Evolutionary conservation across 2,113 vertebrate species (phyloP).

Genomic region (Perca schrenkii): DNA sequence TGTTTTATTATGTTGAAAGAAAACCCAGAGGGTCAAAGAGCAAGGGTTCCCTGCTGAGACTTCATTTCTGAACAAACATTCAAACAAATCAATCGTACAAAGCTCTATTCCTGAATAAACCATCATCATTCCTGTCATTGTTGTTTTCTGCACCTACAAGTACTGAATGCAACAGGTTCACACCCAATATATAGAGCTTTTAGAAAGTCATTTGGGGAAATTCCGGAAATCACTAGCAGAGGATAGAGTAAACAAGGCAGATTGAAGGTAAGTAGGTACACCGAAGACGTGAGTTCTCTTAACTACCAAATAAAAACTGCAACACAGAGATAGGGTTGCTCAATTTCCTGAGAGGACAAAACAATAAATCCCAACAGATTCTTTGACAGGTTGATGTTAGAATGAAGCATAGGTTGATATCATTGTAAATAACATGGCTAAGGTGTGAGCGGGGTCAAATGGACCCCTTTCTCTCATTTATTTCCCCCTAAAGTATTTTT

Average conservation of each 20-base stretch:
- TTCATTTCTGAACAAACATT: slow-evolving; percentile 4
- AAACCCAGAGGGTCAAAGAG: background rate
- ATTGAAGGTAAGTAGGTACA: slow-evolving; percentile 19
- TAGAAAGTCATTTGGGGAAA: slow-evolving; percentile 3
- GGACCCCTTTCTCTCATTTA: too few species aligned
- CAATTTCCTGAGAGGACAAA: background rate
- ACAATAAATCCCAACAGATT: background rate
- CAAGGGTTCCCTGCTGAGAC: background rate
- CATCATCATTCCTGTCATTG: background rate
- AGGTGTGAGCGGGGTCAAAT: too few species aligned
- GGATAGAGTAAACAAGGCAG: slow-evolving; percentile 15
- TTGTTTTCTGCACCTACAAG: slow-evolving; percentile 5
- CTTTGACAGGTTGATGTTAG: background rate
- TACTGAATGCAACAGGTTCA: background rate
- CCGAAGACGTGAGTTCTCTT: background rate
- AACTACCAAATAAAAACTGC: slow-evolving; percentile 20
- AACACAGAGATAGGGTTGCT: background rate
- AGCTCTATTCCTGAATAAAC: slow-evolving; percentile 1
- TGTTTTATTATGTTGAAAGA: background rate
- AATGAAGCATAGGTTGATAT: background rate
- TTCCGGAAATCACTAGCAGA: slow-evolving; percentile 14
- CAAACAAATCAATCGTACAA: slow-evolving; percentile 10
- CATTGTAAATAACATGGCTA: background rate
- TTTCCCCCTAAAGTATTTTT: background rate
- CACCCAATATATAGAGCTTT: background rate